Conservation (phyloP, 1,140 invertebrate species). For the Stegodyphus mimosarum region DNA sequence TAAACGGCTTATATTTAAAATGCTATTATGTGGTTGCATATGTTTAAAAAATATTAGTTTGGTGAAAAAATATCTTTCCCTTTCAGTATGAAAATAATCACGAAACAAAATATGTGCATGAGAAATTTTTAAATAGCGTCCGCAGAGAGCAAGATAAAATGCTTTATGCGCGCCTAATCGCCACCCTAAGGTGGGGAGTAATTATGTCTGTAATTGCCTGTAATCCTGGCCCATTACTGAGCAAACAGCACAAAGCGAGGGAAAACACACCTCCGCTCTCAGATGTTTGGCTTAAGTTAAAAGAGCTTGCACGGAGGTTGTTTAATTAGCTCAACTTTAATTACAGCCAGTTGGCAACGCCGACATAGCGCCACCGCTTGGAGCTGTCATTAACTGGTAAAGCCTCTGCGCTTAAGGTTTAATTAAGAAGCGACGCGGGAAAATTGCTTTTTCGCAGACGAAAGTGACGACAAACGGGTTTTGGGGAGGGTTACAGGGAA, state of each 20-base stretch:
- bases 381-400: slow-evolving; percentile 49
- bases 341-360: slow-evolving; percentile 19
- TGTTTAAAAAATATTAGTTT: too few species aligned
- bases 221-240: slow-evolving; percentile 49
- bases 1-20: too few species aligned
- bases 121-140: too few species aligned
- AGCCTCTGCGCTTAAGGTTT: slow-evolving; percentile 45
- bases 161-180: slow-evolving; percentile 31
- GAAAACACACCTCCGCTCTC: slow-evolving; percentile 27
- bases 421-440: slow-evolving; percentile 34
- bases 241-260: slow-evolving; percentile 46
- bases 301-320: slow-evolving; percentile 5
- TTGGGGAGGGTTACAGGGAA: too few species aligned
- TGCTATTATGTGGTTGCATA: too few species aligned
- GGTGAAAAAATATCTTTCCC: too few species aligned
- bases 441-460: slow-evolving; percentile 40
- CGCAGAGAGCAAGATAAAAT: neutral
- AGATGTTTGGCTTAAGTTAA: slow-evolving; percentile 46
- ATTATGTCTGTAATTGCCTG: slow-evolving; percentile 48
- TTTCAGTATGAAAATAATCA: too few species aligned
- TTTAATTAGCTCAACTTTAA: slow-evolving; percentile 57
- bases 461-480: too few species aligned
- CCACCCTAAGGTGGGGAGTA: slow-evolving; percentile 44
- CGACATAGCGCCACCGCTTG: neutral
- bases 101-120: too few species aligned